These are phyloP conservation scores for Pollenia amentaria DNA, from an alignment of 2,888 invertebrate genomes.

Conservation along the genomic window DNA sequence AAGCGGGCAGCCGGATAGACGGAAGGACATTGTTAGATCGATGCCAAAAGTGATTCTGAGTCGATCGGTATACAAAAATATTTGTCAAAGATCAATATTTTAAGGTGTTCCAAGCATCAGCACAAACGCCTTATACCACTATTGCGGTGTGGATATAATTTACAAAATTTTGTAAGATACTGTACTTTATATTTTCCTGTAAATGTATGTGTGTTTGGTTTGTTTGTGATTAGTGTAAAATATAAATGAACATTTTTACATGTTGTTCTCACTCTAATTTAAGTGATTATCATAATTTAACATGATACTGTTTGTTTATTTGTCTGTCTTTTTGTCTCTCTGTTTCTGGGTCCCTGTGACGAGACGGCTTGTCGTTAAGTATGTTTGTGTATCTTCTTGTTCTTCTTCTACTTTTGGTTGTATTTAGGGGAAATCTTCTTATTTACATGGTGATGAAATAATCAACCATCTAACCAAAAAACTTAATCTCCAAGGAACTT, in stretches of 20 bases:
- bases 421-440: constrained; percentile 19
- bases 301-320: constrained; percentile 62
- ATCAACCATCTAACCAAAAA: constrained; percentile 51
- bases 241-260: constrained; percentile 66
- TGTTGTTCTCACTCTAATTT: constrained; percentile 75
- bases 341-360: not conserved
- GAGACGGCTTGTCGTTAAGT: constrained; percentile 1
- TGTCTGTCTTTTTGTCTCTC: not conserved
- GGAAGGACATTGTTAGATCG: too few species aligned
- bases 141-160: too few species aligned
- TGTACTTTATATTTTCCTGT: not conserved
- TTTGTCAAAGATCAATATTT: too few species aligned
- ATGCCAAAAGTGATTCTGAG: not conserved
- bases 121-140: too few species aligned
- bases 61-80: not conserved
- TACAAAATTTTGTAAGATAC: too few species aligned
- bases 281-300: constrained; percentile 76
- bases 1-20: too few species aligned
- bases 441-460: constrained; percentile 54
- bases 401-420: not conserved
- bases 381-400: not conserved
- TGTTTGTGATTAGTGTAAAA: constrained; percentile 25
- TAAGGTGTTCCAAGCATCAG: too few species aligned
- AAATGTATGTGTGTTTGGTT: not conserved
- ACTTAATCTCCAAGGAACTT: constrained; percentile 38